These are phyloP conservation scores for Lynx canadensis DNA, from an alignment of 2,113 vertebrate genomes.

Conservation along the genomic window DNA sequence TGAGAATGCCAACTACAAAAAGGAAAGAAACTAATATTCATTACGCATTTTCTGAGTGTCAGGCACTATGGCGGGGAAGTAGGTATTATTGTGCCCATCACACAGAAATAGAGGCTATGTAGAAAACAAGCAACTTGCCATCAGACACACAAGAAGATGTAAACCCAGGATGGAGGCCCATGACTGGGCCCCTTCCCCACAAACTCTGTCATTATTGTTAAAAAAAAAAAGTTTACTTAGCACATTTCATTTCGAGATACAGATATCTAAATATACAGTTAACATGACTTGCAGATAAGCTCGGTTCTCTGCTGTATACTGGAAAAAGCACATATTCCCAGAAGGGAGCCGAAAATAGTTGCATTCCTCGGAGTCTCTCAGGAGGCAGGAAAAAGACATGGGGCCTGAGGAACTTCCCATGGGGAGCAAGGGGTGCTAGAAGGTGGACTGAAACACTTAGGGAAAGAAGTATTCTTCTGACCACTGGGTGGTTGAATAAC, in stretches of 20 bases:
- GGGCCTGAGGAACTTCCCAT: not conserved
- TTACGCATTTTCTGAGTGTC: not conserved
- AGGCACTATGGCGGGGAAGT: not conserved
- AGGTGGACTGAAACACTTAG: not conserved
- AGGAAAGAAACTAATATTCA: not conserved
- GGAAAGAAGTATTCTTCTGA: not conserved
- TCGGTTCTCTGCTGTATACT: not conserved
- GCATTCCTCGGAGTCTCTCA: not conserved
- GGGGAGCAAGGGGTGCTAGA: not conserved
- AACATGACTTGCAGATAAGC: constrained; percentile 14
- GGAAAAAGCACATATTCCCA: not conserved
- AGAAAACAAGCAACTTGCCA: not conserved
- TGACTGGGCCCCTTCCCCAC: not conserved
- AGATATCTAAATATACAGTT: constrained; percentile 27
- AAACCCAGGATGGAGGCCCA: not conserved
- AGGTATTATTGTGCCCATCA: not conserved
- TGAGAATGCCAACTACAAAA: not conserved
- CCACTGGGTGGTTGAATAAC: not conserved
- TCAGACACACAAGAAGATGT: not conserved
- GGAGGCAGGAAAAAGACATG: not conserved
- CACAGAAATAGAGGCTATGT: not conserved
- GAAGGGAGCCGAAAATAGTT: constrained; percentile 6
- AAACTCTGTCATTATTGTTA: not conserved
- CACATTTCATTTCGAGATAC: constrained; percentile 29
- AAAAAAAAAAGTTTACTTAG: constrained; percentile 20